Percentiles rank a stretch among this genome's conserved stretches.
Evolutionary conservation across 2,113 vertebrate genomes (phyloP).

Genomic region (Petrocephalus zakoni): DNA sequence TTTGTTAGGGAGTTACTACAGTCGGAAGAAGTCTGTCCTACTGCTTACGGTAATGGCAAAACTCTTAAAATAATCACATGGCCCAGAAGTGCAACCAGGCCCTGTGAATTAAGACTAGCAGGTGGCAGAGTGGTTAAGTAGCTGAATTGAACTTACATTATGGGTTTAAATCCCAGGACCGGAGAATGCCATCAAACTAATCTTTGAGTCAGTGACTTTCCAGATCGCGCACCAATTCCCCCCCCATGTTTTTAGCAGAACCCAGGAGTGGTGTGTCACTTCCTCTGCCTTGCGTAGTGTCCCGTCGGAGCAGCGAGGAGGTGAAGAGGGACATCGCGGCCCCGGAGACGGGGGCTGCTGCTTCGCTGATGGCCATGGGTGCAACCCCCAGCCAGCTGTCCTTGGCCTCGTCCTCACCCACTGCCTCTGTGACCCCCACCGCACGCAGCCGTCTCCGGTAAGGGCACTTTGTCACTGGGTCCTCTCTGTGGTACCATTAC

Average conservation of each 20-base stretch:
- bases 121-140: neutral
- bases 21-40: neutral
- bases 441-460: conserved; percentile 86
- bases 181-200: neutral
- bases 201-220: neutral
- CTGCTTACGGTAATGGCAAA: neutral
- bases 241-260: neutral
- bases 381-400: conserved; percentile 79
- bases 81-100: neutral
- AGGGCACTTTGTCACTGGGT: neutral
- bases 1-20: neutral
- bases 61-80: neutral
- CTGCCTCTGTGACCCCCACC: conserved; percentile 86
- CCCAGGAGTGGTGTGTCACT: neutral
- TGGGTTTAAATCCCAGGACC: neutral
- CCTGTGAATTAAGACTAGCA: neutral
- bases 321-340: conserved; percentile 80
- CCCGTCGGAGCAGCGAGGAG: conserved; percentile 86
- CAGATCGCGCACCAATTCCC: neutral
- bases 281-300: conserved; percentile 56
- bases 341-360: conserved; percentile 69
- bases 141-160: neutral
- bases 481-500: neutral
- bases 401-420: conserved; percentile 71
- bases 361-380: conserved; percentile 80